Evolutionary conservation across 2,113 vertebrate genomes (phyloP).

Genomic region (Eonycteris spelaea): DNA sequence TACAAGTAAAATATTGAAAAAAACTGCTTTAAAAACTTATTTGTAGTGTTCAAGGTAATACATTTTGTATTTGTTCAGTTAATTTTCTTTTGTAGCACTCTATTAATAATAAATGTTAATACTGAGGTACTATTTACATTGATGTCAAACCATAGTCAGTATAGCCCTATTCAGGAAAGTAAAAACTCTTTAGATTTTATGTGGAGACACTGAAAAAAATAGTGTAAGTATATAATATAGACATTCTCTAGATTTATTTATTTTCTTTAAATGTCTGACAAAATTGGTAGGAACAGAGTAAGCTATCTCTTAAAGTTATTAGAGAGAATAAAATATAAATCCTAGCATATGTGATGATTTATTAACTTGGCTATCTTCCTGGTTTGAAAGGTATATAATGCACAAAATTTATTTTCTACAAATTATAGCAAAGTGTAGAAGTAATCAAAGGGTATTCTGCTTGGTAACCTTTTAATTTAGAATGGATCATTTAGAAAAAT

Average conservation of each 20-base stretch:
- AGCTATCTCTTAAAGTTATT: background rate
- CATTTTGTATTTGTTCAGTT: background rate
- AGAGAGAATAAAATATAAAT: background rate
- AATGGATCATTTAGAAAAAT: constrained; percentile 49
- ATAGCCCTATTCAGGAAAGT: background rate
- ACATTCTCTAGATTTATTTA: background rate
- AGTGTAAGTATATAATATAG: background rate
- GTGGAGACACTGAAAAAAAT: background rate
- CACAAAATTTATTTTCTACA: background rate
- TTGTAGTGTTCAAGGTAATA: background rate
- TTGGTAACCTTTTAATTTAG: constrained; percentile 59
- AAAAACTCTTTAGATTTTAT: background rate
- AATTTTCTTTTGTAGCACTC: background rate
- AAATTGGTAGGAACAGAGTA: background rate
- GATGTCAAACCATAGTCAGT: background rate
- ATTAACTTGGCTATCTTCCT: background rate
- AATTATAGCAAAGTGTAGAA: background rate
- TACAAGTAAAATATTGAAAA: background rate
- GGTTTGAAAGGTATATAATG: background rate
- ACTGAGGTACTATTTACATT: background rate
- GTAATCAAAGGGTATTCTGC: constrained; percentile 37
- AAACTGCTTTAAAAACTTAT: background rate
- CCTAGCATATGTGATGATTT: background rate
- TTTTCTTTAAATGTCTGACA: background rate
- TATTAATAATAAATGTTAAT: background rate